Evolutionary conservation across 92 coral and sea anemone genomes (phyloP).

Genomic region (Chrysogorgia sp.): DNA sequence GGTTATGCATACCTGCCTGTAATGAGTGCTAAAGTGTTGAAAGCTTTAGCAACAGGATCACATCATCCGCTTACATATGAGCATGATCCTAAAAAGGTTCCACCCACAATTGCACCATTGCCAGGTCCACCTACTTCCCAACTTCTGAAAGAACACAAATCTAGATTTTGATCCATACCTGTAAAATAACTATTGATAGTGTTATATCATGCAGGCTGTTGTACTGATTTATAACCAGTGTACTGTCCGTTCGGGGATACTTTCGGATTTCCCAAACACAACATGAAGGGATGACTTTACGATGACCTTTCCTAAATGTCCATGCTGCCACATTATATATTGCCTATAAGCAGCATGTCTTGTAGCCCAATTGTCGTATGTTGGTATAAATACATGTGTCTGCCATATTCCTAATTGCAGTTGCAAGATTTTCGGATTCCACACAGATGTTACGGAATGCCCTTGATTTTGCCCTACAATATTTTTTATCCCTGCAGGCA

Average conservation of each 20-base stretch:
- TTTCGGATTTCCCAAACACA: slow-evolving; percentile 49
- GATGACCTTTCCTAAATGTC: too few relatives aligned
- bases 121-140: slow-evolving; percentile 31
- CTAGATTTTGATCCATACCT: slow-evolving; percentile 18
- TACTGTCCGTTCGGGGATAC: slow-evolving; percentile 34
- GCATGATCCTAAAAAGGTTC: slow-evolving; percentile 24
- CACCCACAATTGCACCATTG: slow-evolving; percentile 28
- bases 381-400: slow-evolving; percentile 53
- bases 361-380: slow-evolving; percentile 45
- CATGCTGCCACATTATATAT: slow-evolving; percentile 49
- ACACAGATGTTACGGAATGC: slow-evolving; percentile 39
- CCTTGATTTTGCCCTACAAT: slow-evolving; percentile 34
- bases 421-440: slow-evolving; percentile 47
- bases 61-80: background rate
- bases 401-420: slow-evolving; percentile 43
- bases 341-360: slow-evolving; percentile 55
- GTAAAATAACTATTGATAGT: background rate
- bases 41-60: slow-evolving; percentile 17
- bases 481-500: slow-evolving; percentile 35
- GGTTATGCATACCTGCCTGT: slow-evolving; percentile 23
- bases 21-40: slow-evolving; percentile 34
- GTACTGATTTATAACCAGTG: slow-evolving; percentile 40
- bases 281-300: slow-evolving; percentile 50
- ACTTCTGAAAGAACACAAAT: slow-evolving; percentile 35
- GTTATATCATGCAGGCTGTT: too few relatives aligned